Evolutionary conservation across 2,113 vertebrate genomes (phyloP).

Genomic region (Scomber scombrus): DNA sequence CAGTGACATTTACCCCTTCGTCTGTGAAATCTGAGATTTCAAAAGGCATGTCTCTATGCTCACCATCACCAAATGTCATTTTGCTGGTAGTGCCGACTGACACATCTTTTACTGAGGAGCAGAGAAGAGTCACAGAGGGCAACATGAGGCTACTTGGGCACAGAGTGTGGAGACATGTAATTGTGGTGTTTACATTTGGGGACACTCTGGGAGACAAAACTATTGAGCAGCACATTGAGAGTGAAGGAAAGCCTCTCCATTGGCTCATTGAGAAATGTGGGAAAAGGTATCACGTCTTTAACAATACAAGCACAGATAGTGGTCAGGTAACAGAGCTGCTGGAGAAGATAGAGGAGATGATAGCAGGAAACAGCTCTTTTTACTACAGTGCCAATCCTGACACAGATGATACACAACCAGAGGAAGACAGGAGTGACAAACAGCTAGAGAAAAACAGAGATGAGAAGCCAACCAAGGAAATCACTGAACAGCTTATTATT

Average conservation of each 20-base stretch:
- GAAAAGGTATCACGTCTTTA: conserved; percentile 34
- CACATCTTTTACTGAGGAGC: conserved; percentile 35
- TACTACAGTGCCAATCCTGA: not conserved
- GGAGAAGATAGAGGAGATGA: conserved; percentile 47
- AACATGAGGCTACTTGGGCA: conserved; percentile 43
- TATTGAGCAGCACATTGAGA: conserved; percentile 52
- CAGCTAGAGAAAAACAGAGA: not conserved
- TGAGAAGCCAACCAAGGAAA: not conserved
- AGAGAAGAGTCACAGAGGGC: conserved; percentile 25
- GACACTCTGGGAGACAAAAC: conserved; percentile 25
- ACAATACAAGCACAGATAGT: not conserved
- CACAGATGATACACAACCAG: not conserved
- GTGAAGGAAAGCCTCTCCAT: conserved; percentile 27
- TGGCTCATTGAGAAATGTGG: conserved; percentile 44
- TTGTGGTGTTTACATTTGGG: conserved; percentile 45
- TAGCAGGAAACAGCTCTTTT: conserved; percentile 21
- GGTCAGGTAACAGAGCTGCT: conserved; percentile 32
- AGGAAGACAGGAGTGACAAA: not conserved
- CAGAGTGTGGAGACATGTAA: conserved; percentile 37
- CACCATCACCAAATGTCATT: conserved; percentile 35
- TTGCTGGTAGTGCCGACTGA: conserved; percentile 30
- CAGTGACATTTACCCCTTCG: not conserved
- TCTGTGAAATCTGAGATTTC: conserved; percentile 3
- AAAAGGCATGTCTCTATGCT: conserved; percentile 18
- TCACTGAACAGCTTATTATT: not conserved